These are phyloP conservation scores for Acrocyrtus sp. DNA, from an alignment of 2,888 invertebrate genomes.

Conservation along the genomic window DNA sequence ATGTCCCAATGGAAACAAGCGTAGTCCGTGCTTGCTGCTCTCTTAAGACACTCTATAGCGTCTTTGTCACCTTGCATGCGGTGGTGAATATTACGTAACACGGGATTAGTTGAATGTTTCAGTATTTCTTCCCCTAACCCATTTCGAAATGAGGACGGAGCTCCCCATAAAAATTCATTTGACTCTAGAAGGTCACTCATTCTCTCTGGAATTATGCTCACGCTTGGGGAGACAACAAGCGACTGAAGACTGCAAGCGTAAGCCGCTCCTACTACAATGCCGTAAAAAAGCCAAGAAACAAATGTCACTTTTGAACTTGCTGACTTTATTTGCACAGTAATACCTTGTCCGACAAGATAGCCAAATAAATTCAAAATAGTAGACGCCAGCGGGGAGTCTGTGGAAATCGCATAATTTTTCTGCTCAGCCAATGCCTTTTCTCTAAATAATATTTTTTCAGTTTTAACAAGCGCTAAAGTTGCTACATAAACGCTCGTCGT, in stretches of 20 bases:
- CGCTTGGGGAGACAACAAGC: slow-evolving; percentile 12
- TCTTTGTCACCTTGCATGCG: slow-evolving; percentile 11
- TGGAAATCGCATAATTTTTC: neutral
- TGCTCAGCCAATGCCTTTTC: no score
- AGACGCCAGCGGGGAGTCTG: neutral
- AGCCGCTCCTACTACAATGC: slow-evolving; percentile 6
- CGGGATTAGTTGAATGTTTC: slow-evolving; percentile 6
- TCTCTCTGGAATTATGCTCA: neutral
- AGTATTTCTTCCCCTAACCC: slow-evolving; percentile 16
- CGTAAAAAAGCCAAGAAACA: slow-evolving; percentile 16
- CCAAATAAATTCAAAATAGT: slow-evolving; percentile 3
- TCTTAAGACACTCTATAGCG: slow-evolving; percentile 6
- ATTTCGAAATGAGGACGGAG: slow-evolving; percentile 1
- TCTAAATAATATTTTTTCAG: slow-evolving; percentile 1
- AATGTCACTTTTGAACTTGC: slow-evolving; percentile 5
- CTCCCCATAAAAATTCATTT: slow-evolving; percentile 9
- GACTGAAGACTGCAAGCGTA: slow-evolving; percentile 13
- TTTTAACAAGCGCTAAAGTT: neutral
- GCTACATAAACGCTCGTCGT: neutral
- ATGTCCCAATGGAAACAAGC: slow-evolving; percentile 40
- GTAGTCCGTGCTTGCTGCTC: slow-evolving; percentile 10
- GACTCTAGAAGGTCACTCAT: neutral
- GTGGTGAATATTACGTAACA: slow-evolving; percentile 6
- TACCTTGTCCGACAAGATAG: neutral
- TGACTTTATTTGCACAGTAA: neutral